Conservation (phyloP, 2,113 vertebrate genomes). For the Meriones unguiculatus region DNA sequence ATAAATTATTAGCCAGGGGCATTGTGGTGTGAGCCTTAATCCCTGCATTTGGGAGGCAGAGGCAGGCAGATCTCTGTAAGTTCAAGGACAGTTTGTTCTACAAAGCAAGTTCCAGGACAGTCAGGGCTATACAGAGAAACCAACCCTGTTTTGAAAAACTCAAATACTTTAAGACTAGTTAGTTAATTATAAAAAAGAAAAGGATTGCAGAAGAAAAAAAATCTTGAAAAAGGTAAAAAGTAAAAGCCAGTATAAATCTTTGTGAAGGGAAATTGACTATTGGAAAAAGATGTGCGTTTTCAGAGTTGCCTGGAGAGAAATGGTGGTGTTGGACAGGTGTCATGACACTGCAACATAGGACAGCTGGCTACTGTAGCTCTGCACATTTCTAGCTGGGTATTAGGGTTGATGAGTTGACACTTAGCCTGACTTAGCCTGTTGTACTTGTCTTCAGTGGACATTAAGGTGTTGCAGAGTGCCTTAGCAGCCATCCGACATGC, state of each 20-base stretch:
- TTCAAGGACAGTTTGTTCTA: no score
- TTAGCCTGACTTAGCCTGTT: rapidly evolving
- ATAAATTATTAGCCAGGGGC: no score
- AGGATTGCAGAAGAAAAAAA: not conserved
- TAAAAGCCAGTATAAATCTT: conserved; percentile 12
- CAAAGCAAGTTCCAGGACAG: no score
- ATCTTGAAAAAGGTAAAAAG: not conserved
- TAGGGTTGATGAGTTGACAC: not conserved
- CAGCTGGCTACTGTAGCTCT: not conserved
- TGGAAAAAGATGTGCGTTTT: not conserved
- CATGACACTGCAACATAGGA: not conserved
- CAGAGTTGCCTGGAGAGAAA: not conserved
- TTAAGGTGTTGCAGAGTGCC: conserved; percentile 98
- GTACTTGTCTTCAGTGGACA: conserved; percentile 92
- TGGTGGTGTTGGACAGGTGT: not conserved
- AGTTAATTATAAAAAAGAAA: not conserved
- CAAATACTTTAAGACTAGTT: no score
- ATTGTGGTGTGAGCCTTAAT: no score
- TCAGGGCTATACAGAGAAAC: no score
- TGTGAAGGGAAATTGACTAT: not conserved
- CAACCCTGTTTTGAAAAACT: no score
- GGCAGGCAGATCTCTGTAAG: no score
- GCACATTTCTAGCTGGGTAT: not conserved
- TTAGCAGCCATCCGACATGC: conserved; percentile 97
- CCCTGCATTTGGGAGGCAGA: no score